Percentiles rank a stretch among this genome's conserved stretches.
These are phyloP conservation scores for Raja brachyura DNA, from an alignment of 2,113 vertebrate genomes.

Conservation along the genomic window DNA sequence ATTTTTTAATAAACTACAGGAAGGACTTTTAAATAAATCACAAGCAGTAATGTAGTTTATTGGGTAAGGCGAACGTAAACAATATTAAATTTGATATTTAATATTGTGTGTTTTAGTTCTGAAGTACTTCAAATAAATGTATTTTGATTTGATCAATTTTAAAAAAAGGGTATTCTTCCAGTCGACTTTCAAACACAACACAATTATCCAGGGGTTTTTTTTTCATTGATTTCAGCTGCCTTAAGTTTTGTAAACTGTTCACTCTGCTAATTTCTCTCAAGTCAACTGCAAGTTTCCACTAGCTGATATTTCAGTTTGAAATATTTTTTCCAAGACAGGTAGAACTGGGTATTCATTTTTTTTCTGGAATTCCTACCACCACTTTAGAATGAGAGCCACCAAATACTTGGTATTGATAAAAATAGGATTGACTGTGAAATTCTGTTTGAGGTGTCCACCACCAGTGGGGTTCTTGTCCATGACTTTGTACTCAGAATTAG, in stretches of 20 bases:
- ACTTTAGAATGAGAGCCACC: neutral
- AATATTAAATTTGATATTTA: constrained; percentile 39
- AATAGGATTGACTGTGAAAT: constrained; percentile 1
- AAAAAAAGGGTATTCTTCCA: neutral
- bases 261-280: neutral
- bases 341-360: too few relatives aligned
- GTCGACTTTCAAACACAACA: neutral
- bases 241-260: neutral
- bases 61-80: constrained; percentile 27
- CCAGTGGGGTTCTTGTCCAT: neutral
- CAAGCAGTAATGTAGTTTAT: constrained; percentile 34
- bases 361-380: too few relatives aligned
- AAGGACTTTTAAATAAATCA: constrained; percentile 37
- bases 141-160: constrained; percentile 21
- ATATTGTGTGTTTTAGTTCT: constrained; percentile 36
- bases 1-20: constrained; percentile 39
- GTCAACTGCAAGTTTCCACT: neutral
- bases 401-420: neutral
- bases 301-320: neutral
- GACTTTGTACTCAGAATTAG: constrained; percentile 2
- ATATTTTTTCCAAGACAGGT: neutral
- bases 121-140: constrained; percentile 28
- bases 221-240: neutral
- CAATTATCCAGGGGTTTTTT: neutral
- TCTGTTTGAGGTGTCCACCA: neutral